Evolutionary conservation across 2,113 vertebrate species (phyloP).

Genomic region (Elanoides forficatus): DNA sequence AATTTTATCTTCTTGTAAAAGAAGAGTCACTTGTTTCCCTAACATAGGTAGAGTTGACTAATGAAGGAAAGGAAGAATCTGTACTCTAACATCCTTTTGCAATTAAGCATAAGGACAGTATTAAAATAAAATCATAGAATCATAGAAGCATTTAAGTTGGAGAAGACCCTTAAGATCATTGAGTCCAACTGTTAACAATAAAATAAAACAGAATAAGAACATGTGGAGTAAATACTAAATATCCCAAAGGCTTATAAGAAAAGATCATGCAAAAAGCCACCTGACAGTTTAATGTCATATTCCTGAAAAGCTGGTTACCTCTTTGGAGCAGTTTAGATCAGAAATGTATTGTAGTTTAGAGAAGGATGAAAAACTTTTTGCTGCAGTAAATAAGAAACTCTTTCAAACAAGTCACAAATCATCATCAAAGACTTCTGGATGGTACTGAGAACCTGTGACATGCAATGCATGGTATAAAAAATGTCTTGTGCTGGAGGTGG

Average conservation of each 20-base stretch:
- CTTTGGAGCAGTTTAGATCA: background rate
- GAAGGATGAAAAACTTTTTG: background rate
- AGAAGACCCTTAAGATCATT: background rate
- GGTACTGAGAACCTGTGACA: background rate
- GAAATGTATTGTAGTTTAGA: background rate
- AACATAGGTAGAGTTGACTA: background rate
- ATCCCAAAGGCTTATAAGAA: background rate
- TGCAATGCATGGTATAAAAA: background rate
- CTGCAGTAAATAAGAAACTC: background rate
- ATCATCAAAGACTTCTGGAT: background rate
- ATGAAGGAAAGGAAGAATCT: background rate
- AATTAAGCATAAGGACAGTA: background rate
- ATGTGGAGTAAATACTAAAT: background rate
- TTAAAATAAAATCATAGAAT: background rate
- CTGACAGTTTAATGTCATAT: background rate
- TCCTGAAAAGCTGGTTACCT: background rate
- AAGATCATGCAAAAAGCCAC: background rate
- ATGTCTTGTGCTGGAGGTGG: background rate
- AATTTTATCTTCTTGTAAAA: constrained; percentile 17
- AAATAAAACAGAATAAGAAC: background rate
- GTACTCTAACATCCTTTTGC: background rate
- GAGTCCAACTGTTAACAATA: background rate
- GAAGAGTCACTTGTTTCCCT: background rate
- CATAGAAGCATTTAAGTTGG: background rate
- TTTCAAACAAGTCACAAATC: background rate